Base-by-base conservation (phyloP, 2,113 vertebrate species). In the Catharus bicknelli region DNA sequence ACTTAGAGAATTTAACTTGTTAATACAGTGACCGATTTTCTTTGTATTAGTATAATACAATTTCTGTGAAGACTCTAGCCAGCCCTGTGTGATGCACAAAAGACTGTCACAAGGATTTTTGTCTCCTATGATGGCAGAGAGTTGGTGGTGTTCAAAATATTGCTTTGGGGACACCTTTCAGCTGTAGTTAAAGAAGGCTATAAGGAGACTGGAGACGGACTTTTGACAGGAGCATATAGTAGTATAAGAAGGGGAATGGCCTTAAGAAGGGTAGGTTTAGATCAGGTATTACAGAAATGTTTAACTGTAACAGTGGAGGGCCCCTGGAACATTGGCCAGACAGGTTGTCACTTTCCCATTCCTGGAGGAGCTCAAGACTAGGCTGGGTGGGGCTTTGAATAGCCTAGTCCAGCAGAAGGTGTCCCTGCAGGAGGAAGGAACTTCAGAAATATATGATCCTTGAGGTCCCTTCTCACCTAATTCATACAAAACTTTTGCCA, bases 311-410 rank as follows among this genome's bases (percentile, higher is more conserved):
- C 7, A 26, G 27, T 38, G 4, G 22, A 32, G 21, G 43, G 36
- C 5, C 38, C 20, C 15, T 14, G 36, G 36, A 51, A 43, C 0
- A 4, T 17, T n/a, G 27, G 5, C 22, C 32, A 29, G 22, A 74
- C 32, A n/a, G 1, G 15, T 1, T 66, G 22, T 29, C 0, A 0
- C 32, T 48, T 51, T 23, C 19, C 29, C 15, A 9, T 38, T 43
- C 18, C 34, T n/a, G 18, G 10, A 66, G 19, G 11, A 45, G 38
- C 20, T 74, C 32, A 80, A 69, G 17, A 57, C 17, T 15, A 13
- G 32, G 32, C 10, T 51, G 22, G 26, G 17, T 58, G 32, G 4
- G 22, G 7, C 10, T 36, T 64, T 51, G 18, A 53, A 10, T 59
- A 74, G 59, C 23, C 22, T 29, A 15, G 7, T 59, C 61, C 25